Percentiles rank a stretch among this genome's conserved stretches.
These are phyloP conservation scores for Orcinus orca DNA, from an alignment of 2,113 vertebrate genomes.

Conservation along the genomic window DNA sequence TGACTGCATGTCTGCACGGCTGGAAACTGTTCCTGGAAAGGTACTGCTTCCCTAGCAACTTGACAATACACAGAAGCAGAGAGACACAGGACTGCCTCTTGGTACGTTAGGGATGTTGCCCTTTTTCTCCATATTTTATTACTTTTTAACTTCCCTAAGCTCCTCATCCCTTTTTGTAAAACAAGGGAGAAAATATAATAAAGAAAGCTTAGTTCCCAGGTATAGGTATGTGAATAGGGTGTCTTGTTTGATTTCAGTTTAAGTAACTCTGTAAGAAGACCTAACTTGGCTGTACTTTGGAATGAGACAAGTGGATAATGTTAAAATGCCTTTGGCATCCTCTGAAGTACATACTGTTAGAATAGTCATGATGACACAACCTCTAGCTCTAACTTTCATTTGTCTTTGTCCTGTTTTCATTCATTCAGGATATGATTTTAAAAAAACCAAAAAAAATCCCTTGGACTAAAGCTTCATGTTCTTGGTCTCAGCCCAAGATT, in stretches of 20 bases:
- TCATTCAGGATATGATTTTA: not conserved
- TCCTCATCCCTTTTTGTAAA: not conserved
- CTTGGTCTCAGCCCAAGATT: not conserved
- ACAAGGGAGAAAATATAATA: not conserved
- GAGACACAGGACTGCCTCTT: not conserved
- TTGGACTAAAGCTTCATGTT: not conserved
- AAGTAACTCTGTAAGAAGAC: not conserved
- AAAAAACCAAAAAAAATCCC: not conserved
- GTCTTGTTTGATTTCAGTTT: not conserved
- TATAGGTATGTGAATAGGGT: not conserved
- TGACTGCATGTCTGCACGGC: not conserved
- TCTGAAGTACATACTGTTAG: not conserved
- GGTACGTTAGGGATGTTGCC: not conserved
- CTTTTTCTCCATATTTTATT: not conserved
- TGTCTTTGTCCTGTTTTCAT: constrained; percentile 32
- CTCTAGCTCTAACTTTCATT: not conserved
- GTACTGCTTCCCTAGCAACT: not conserved
- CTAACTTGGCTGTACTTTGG: not conserved
- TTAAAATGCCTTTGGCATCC: not conserved
- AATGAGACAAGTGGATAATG: not conserved
- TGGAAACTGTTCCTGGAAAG: not conserved
- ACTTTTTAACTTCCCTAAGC: not conserved
- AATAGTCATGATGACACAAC: not conserved
- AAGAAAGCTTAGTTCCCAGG: not conserved
- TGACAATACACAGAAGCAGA: not conserved